Percentiles rank a stretch among this genome's conserved stretches.
Conservation (phyloP, 2,797 vertebrate species). For the Silurus lanzhouensis region DNA sequence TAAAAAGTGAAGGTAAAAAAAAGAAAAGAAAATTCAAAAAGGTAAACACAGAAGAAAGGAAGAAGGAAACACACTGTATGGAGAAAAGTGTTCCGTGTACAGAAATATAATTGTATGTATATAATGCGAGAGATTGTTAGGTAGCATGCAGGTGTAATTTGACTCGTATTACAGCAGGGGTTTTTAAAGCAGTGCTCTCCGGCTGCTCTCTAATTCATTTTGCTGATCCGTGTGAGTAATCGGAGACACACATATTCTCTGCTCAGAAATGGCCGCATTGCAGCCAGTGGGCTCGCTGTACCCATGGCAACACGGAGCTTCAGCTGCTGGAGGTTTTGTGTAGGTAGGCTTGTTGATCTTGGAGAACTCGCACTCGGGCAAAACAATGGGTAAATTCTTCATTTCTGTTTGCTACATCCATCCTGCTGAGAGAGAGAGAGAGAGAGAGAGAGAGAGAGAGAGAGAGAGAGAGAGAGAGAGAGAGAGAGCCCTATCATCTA, state of each 20-base stretch:
- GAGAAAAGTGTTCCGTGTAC: too few species aligned
- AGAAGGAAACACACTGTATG: too few species aligned
- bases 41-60: too few species aligned
- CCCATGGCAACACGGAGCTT: slow-evolving; percentile 55
- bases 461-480: too few species aligned
- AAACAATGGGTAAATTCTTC: slow-evolving; percentile 11
- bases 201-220: slow-evolving; percentile 9
- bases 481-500: too few species aligned
- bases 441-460: too few species aligned
- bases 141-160: not conserved
- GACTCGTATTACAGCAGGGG: not conserved
- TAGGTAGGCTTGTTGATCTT: slow-evolving; percentile 40
- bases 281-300: slow-evolving; percentile 46
- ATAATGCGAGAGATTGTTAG: not conserved
- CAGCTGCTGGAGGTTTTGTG: slow-evolving; percentile 17
- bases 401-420: slow-evolving; percentile 18
- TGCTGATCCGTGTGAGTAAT: slow-evolving; percentile 3
- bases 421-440: slow-evolving; percentile 4
- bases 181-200: not conserved
- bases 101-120: not conserved
- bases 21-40: too few species aligned
- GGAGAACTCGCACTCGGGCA: slow-evolving; percentile 29
- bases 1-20: too few species aligned
- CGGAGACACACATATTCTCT: not conserved
- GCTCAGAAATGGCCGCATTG: slow-evolving; percentile 50